phyloP scores from a whole-genome alignment of 2,113 vertebrate genomes.

The Malurus cyaneus region DNA sequence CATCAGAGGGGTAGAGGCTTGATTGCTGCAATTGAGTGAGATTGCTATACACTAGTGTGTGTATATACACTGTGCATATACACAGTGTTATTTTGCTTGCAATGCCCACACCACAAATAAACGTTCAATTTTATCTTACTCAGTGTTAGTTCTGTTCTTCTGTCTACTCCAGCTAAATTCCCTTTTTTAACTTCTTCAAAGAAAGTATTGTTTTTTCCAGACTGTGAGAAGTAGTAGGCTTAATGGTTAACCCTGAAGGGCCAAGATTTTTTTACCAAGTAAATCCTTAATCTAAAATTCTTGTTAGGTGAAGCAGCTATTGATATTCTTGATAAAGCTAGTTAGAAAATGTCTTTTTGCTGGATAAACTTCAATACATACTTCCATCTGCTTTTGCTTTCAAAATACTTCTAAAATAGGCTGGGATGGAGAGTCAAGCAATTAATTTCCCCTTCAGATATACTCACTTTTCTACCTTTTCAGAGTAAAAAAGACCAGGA shows the following conservation, averaged over 20 bases:
- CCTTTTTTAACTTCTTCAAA: neutral
- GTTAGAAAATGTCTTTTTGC: neutral
- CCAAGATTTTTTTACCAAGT: neutral
- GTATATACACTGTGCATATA: no score
- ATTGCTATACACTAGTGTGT: neutral
- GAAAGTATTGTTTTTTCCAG: neutral
- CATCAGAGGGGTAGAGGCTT: neutral
- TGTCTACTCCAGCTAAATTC: neutral
- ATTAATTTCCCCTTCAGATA: neutral
- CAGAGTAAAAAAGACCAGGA: neutral
- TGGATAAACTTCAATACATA: neutral
- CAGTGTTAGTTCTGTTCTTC: neutral
- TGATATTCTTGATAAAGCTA: neutral
- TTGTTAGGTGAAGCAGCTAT: neutral
- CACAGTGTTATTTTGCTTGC: neutral
- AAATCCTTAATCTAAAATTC: neutral
- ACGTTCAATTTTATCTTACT: neutral
- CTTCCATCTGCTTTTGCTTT: neutral
- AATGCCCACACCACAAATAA: neutral
- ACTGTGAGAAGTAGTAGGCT: neutral
- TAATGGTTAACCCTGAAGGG: neutral
- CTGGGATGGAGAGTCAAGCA: neutral
- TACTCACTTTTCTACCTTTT: neutral
- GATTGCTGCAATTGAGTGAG: neutral
- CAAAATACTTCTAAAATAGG: neutral